Percentiles rank a stretch among this genome's conserved stretches.
Evolutionary conservation across 2,113 vertebrate species (phyloP).

Genomic region (Barbus barbus): DNA sequence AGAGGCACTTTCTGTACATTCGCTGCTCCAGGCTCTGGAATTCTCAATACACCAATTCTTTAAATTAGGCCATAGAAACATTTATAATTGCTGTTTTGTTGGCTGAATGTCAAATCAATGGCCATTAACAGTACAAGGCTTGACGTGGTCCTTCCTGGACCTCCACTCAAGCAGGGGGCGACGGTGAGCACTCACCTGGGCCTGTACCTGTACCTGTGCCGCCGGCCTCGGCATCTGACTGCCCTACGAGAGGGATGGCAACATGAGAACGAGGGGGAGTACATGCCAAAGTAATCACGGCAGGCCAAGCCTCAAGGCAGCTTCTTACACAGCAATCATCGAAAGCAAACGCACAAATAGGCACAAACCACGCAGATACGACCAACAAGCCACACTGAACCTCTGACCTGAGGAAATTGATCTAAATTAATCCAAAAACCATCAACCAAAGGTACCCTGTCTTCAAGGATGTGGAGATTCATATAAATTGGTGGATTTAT

Average conservation of each 20-base stretch:
- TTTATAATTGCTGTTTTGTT: background rate
- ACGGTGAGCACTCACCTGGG: slow-evolving; percentile 76
- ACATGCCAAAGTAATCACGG: background rate
- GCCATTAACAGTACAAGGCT: background rate
- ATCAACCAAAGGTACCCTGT: background rate
- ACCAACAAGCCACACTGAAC: slow-evolving; percentile 2
- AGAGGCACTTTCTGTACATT: background rate
- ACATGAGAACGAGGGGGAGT: slow-evolving; percentile 62
- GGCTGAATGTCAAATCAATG: background rate
- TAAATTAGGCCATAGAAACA: background rate
- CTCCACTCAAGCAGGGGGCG: slow-evolving; percentile 46
- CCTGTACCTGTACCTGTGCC: slow-evolving; percentile 73
- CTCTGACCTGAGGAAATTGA: background rate
- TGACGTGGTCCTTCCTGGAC: background rate
- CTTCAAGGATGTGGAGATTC: background rate
- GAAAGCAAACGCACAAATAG: slow-evolving; percentile 16
- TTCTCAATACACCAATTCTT: slow-evolving; percentile 4
- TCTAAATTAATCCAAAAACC: background rate
- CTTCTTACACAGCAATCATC: slow-evolving; percentile 14
- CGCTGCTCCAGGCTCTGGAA: background rate
- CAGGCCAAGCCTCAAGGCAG: slow-evolving; percentile 2
- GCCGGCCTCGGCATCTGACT: slow-evolving; percentile 81
- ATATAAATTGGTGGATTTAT: background rate
- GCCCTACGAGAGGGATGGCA: slow-evolving; percentile 76
- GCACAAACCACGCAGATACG: background rate